Evolutionary conservation across 2,113 vertebrate genomes (phyloP).

Genomic region (Steatornis caripensis): DNA sequence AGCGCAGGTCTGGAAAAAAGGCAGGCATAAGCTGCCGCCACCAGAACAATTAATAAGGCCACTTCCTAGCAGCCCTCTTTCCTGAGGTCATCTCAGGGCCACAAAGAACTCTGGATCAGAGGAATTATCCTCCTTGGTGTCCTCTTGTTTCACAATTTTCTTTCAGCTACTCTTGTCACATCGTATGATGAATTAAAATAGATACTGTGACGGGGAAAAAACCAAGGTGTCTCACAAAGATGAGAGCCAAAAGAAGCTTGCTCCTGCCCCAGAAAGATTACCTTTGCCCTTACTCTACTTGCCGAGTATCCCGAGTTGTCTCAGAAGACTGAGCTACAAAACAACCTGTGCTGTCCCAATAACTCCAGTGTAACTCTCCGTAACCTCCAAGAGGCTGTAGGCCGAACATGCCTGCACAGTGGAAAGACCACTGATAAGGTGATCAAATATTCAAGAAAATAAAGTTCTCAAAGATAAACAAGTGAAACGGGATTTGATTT

Average conservation of each 20-base stretch:
- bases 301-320: neutral
- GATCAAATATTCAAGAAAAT: neutral
- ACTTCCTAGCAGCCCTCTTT: neutral
- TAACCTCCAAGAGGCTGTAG: neutral
- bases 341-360: rapidly evolving
- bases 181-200: neutral
- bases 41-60: neutral
- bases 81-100: neutral
- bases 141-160: neutral
- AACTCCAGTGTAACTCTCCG: neutral
- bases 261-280: neutral
- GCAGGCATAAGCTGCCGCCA: neutral
- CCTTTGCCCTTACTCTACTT: neutral
- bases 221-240: neutral
- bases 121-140: neutral
- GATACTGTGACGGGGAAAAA: neutral
- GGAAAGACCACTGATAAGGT: neutral
- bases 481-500: neutral
- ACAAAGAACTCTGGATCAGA: neutral
- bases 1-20: neutral
- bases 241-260: neutral
- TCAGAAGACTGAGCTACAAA: neutral
- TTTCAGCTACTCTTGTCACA: neutral
- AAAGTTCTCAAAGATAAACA: neutral
- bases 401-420: neutral